Evolutionary conservation across 2,888 invertebrate genomes (phyloP), one percentile per base, ranked within the genome.

Genomic region (Gryllus longicercus): DNA sequence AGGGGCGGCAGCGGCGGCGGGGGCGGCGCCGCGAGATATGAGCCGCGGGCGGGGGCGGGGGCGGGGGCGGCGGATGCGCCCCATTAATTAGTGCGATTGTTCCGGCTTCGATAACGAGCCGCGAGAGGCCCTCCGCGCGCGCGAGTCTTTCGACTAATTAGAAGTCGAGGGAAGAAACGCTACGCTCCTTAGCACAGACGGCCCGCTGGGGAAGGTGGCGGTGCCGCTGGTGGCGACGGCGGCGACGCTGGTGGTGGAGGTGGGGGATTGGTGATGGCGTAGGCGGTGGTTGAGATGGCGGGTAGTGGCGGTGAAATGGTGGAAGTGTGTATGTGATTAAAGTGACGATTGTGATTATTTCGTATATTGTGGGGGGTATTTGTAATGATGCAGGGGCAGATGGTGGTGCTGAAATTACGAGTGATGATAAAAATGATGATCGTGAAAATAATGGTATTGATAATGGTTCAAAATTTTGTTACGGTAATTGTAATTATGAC

Each of bases 51-150:
- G 49, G 49, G 38, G 49, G 23, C 5, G 38, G 38, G 11, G 76
- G 49, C 8, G 0, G 49, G 49, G 11, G 14, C 0, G 10, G 14
- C 4, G 14, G 63, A 14, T 14, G 14, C 63, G 63, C 63, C 16
- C n/a, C 63, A 63, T 63, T 63, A 63, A 63, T 63, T 63, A 63
- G 63, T n/a, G 63, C 63, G 63, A 63, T 63, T 63, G 63, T 63
- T 63, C n/a, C 63, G n/a, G 63, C 63, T n/a, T 63, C 63, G 63
- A 63, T 63, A 63, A 63, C 63, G 63, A 63, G 63, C 16, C 63
- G 12, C 63, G n/a, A 16, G 63, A n/a, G 63, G 14, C 16, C n/a
- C 63, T 63, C 63, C 63, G 63, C 63, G 63, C 63, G 63, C 63
- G 63, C n/a, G 63, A 63, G 63, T 63, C 63, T 63, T 63, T 63